Evolutionary conservation across 2,797 vertebrate species (phyloP), one percentile per base, ranked within the genome.

Genomic region (Echeneis naucrates): DNA sequence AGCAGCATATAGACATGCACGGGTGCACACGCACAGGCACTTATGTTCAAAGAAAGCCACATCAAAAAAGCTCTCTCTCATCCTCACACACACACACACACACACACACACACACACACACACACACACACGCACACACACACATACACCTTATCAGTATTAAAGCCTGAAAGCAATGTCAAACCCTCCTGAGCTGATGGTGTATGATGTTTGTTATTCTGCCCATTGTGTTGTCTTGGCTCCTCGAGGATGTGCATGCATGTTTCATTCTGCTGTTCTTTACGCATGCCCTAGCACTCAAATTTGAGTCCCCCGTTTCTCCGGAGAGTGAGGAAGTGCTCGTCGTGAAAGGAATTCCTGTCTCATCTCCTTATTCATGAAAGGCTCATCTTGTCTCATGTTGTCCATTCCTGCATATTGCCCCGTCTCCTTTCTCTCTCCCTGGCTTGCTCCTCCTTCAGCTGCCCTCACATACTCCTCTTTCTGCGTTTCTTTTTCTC

Each of bases 191-290:
- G 68, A 81, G 71, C 50, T 75, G 80, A 82, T 84, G 70, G 70
- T 72, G 63, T 80, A 81, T 79, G 78, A 84, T 80, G 83, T 75
- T 82, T 81, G 60, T 78, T 83, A 81, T 83, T 84, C 62, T 77
- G 40, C 53, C 44, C 61, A 62, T 75, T 75, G 67, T 87, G 68
- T 68, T 59, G 77, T 66, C 51, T 71, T 75, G 62, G 68, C 54
- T 68, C 44, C 50, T 16, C 4, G 14, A 42, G 5, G 40, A 17
- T 17, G 44, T 54, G 40, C 17, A 51, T 14, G 54, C 26, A 59
- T 21, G 40, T 57, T 77, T 85, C 51, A 76, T 78, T 55, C n/a
- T 4, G 7, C 57, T 65, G 44, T 74, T 82, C 72, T 89, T 80
- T 72, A 80, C 52, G 51, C 68, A 68, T 85, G 80, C 59, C 61